Base-by-base conservation (phyloP, 2,888 invertebrate species). In the Eupithecia insigniata region DNA sequence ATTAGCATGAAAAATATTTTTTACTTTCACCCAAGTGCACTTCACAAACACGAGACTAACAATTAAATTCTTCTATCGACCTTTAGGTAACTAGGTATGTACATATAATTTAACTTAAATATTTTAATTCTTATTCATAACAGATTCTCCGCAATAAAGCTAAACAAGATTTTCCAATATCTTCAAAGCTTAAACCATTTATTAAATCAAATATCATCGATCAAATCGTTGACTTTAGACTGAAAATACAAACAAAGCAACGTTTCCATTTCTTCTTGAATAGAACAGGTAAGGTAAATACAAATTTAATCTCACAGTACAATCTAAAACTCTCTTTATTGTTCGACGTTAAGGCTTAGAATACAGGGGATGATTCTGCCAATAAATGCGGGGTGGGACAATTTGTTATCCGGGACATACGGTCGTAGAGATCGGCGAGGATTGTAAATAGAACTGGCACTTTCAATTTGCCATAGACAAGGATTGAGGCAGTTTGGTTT, bases 341-440 rank as follows among this genome's bases (percentile, higher is more conserved):
- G 3, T n/a, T 2, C 12, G 34, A 46, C 1, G 5, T 36, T 78
- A 82, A 68, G 74, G 80, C 76, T 66, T 66, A 36, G 73, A 79
- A 72, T 71, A 72, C 64, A 72, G 68, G 30, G 64, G 62, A 46
- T 39, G 32, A 62, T 82, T 78, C 78, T 84, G 85, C 87, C 88
- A 86, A 88, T 88, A 87, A 83, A 84, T 83, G 84, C 82, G 83
- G 84, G 86, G 84, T 82, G 83, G 84, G 83, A 85, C 86, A 85
- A 88, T 88, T 88, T 88, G 88, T 88, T 83, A 85, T 80, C 79
- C 65, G 81, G 75, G 83, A 87, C 85, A 87, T 73, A 88, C 84
- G 67, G 84, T 65, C 67, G 81, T 77, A 80, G 76, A 80, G 79
- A 79, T 78, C 75, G 82, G 75, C 81, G 46, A 60, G 67, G 32